These are phyloP conservation scores for Stratiomys singularior DNA, from an alignment of 2,888 invertebrate genomes.

Conservation along the genomic window DNA sequence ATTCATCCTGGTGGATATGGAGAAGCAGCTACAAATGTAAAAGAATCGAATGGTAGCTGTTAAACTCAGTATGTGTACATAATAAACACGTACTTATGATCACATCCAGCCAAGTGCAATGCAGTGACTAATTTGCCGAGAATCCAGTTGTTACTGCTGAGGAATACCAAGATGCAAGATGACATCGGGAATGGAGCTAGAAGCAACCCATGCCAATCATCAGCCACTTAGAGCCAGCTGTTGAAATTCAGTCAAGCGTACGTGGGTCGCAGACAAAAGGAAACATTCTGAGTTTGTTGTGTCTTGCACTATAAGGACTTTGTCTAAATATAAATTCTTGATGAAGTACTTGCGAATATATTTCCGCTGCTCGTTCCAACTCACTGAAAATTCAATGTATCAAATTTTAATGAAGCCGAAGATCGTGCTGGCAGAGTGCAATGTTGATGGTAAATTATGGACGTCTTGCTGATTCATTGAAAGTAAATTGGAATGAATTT, in stretches of 20 bases:
- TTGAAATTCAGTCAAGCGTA: background rate
- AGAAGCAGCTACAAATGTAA: too few species aligned
- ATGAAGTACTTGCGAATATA: constrained; percentile 10
- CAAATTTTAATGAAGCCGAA: too few species aligned
- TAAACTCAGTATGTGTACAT: background rate
- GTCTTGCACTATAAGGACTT: background rate
- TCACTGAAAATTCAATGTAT: too few species aligned
- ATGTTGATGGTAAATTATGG: too few species aligned
- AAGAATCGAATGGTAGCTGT: too few species aligned
- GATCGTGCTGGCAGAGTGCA: too few species aligned
- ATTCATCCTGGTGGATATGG: background rate
- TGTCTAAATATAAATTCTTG: background rate
- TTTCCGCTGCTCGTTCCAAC: background rate
- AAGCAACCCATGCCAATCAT: too few species aligned
- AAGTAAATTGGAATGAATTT: too few species aligned
- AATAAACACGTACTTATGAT: background rate
- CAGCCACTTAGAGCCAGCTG: background rate
- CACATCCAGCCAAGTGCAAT: background rate
- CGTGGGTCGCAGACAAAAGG: background rate
- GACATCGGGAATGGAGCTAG: too few species aligned
- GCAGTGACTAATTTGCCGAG: constrained; percentile 11
- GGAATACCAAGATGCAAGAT: too few species aligned
- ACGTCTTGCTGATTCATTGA: too few species aligned
- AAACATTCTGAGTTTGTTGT: background rate
- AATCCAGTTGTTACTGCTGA: background rate